Conservation (phyloP, 2,888 invertebrate genomes). For the Lasiommata megera region DNA sequence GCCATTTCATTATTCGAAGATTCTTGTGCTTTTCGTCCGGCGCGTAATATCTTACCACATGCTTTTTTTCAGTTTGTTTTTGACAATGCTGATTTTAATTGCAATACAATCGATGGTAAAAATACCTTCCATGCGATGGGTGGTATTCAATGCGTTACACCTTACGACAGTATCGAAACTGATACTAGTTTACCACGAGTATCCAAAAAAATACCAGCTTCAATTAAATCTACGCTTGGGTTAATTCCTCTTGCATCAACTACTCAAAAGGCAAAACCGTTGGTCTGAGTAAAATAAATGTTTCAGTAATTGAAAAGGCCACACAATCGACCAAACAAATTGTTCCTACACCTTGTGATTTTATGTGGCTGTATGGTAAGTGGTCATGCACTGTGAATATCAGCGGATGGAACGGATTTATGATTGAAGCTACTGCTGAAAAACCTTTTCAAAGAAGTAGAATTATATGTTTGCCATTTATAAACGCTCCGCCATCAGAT, state of each 20-base stretch:
- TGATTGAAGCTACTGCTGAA: constrained; percentile 37
- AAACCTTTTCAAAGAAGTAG: constrained; percentile 38
- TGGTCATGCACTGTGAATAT: constrained; percentile 38
- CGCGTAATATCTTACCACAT: constrained; percentile 46
- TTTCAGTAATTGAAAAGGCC: not conserved
- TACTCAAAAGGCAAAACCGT: constrained; percentile 20
- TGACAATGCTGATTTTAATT: constrained; percentile 36
- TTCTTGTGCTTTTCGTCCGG: constrained; percentile 44
- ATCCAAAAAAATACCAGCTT: constrained; percentile 13
- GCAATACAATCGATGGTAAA: constrained; percentile 28
- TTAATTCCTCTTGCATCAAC: constrained; percentile 40
- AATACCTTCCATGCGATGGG: constrained; percentile 31
- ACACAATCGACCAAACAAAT: constrained; percentile 27
- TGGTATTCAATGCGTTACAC: constrained; percentile 17
- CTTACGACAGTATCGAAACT: not conserved
- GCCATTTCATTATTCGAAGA: constrained; percentile 40
- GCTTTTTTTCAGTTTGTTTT: constrained; percentile 43
- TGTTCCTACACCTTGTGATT: constrained; percentile 33
- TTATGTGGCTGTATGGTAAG: constrained; percentile 43
- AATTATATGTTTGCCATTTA: constrained; percentile 45
- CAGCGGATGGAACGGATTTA: constrained; percentile 49
- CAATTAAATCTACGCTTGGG: constrained; percentile 35
- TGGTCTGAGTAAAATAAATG: constrained; percentile 35
- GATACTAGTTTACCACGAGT: not conserved
- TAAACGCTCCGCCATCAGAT: constrained; percentile 42